These are phyloP conservation scores for Mystacides longicornis DNA, from an alignment of 2,888 invertebrate genomes.

Conservation along the genomic window DNA sequence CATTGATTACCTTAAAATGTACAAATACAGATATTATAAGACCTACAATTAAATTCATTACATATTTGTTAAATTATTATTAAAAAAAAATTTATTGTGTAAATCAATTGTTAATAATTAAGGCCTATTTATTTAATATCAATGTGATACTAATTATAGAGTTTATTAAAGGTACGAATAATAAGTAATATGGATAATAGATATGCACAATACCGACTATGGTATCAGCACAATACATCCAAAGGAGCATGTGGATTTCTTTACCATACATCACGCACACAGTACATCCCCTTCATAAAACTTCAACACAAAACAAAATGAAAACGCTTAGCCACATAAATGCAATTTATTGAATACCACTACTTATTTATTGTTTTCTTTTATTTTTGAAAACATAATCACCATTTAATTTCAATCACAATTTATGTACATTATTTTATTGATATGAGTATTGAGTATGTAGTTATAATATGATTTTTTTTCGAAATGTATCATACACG, in stretches of 20 bases:
- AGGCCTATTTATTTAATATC: constrained; percentile 1
- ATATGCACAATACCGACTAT: constrained; percentile 31
- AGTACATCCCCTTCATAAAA: no score
- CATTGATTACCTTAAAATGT: background rate
- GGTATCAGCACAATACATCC: background rate
- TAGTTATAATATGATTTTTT: no score
- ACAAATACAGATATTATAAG: background rate
- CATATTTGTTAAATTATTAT: background rate
- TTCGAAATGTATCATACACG: no score
- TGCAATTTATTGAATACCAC: no score
- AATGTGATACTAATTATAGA: constrained; percentile 24
- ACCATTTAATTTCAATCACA: no score
- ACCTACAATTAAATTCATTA: background rate
- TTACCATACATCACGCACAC: background rate
- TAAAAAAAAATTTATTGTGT: background rate
- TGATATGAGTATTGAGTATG: no score
- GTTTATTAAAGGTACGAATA: constrained; percentile 23
- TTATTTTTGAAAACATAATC: no score
- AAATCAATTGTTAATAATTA: background rate
- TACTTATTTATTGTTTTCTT: no score
- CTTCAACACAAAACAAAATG: no score
- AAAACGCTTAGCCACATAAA: no score
- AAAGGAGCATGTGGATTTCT: background rate
- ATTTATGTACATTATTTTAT: no score
- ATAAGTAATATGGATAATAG: constrained; percentile 15